Conservation (phyloP, 2,113 vertebrate genomes). For the zebrafish (Danio rerio) region GRCz12tu NC_133191.1:167501-168000, state of each 20-base stretch:
- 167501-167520: conserved; percentile 52
- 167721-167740: not conserved
- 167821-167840: no score
- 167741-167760: not conserved
- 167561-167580: conserved; percentile 81
- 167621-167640: conserved; percentile 78
- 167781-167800: no score
- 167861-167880: no score
- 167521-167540: conserved; percentile 68
- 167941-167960: no score
- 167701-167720: not conserved
- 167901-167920: no score
- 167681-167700: conserved; percentile 67
- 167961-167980: no score
- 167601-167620: conserved; percentile 79
- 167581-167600: conserved; percentile 81
- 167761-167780: not conserved
- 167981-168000: no score
- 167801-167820: no score
- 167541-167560: conserved; percentile 77
- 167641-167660: conserved; percentile 76
- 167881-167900: no score
- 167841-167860: no score
- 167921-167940: no score
- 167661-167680: conserved; percentile 71